Conservation (phyloP, 2,113 vertebrate genomes). For the Phalacrocorax pelagicus region DNA sequence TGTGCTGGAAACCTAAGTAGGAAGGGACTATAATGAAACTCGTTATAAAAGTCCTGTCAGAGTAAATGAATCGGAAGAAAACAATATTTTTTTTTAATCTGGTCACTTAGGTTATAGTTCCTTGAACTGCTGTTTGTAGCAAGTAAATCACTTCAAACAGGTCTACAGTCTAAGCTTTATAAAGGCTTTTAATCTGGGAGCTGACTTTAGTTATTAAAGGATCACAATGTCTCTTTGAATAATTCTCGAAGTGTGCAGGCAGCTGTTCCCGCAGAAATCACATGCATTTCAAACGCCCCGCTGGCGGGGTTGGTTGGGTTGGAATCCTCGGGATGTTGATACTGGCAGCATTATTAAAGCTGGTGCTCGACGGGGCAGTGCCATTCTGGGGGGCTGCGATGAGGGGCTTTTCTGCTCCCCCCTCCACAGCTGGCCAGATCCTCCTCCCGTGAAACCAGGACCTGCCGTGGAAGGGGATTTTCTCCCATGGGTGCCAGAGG, state of each 20-base stretch:
- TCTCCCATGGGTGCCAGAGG: not conserved
- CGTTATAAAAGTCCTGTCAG: not conserved
- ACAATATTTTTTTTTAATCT: not conserved
- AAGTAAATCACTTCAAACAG: not conserved
- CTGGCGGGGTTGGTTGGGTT: not conserved
- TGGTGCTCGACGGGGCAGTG: not conserved
- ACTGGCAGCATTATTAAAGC: not conserved
- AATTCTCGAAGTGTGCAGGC: not conserved
- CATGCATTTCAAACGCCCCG: not conserved
- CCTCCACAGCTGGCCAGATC: rapidly evolving
- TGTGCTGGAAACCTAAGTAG: not conserved
- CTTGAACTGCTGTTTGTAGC: not conserved
- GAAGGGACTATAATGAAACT: not conserved
- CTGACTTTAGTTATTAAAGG: not conserved
- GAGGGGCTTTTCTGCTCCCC: not conserved
- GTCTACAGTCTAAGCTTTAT: not conserved
- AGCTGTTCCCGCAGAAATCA: not conserved
- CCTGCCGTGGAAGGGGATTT: not conserved
- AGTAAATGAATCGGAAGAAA: not conserved
- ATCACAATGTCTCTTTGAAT: not conserved
- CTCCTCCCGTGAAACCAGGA: not conserved
- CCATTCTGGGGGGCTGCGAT: not conserved
- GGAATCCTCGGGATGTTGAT: not conserved
- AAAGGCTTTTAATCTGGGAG: not conserved
- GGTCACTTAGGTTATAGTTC: not conserved